These are phyloP conservation scores for Dorcus hopei DNA, from an alignment of 2,888 invertebrate genomes.

Conservation along the genomic window DNA sequence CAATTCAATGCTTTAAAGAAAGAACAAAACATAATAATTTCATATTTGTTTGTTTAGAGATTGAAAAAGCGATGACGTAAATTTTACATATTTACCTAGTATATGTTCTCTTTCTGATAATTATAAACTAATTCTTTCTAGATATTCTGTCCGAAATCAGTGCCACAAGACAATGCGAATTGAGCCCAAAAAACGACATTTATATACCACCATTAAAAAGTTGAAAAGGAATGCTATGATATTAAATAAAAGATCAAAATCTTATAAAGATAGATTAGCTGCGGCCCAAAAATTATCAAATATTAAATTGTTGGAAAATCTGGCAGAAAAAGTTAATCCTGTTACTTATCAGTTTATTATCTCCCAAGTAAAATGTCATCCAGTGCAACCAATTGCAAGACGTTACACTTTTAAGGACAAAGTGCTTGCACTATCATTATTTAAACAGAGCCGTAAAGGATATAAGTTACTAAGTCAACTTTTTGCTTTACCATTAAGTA, in stretches of 20 bases:
- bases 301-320: neutral
- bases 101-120: too few relatives aligned
- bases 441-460: too few relatives aligned
- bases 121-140: neutral
- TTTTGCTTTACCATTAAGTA: too few relatives aligned
- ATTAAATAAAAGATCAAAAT: neutral
- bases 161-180: neutral
- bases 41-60: too few relatives aligned
- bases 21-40: too few relatives aligned
- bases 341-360: conserved; percentile 10
- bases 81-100: too few relatives aligned
- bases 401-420: conserved; percentile 22
- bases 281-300: neutral
- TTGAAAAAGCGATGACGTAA: too few relatives aligned
- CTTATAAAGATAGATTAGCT: neutral
- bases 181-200: neutral
- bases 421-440: conserved; percentile 17
- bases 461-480: too few relatives aligned
- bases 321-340: neutral
- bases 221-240: neutral
- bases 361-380: conserved; percentile 15
- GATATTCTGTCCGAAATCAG: neutral
- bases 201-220: neutral
- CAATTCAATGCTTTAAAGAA: too few relatives aligned
- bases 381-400: conserved; percentile 17